phyloP scores from a whole-genome alignment of 2,888 invertebrate species.

The Tinea pellionella region DNA sequence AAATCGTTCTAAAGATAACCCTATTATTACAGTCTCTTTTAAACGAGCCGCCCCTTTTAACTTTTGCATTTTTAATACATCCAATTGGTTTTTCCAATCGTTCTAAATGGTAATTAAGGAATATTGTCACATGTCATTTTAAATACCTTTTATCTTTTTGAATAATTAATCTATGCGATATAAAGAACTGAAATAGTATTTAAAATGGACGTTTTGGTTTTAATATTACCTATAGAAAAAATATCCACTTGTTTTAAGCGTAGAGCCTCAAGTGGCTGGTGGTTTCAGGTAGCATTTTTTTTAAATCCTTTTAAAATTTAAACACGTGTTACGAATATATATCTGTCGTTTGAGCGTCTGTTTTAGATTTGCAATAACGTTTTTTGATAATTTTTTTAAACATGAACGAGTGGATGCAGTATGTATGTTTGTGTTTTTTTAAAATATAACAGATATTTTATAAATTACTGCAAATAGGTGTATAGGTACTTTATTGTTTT shows the following conservation, averaged over 20 bases:
- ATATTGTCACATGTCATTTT: conserved; percentile 12
- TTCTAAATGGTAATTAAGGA: conserved; percentile 2
- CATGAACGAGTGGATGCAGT: no score
- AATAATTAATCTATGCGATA: neutral
- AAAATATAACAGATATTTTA: no score
- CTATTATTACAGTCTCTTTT: neutral
- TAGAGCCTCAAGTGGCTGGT: conserved; percentile 25
- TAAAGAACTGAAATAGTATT: neutral
- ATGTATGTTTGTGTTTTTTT: no score
- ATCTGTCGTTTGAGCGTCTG: neutral
- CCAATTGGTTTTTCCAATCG: conserved; percentile 7
- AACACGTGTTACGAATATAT: neutral
- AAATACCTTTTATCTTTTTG: neutral
- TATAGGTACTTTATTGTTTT: no score
- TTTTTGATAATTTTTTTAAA: no score
- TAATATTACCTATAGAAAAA: neutral
- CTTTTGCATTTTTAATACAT: conserved; percentile 2
- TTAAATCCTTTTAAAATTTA: conserved; percentile 21
- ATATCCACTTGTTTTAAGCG: neutral
- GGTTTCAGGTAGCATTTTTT: conserved; percentile 34
- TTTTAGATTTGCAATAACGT: neutral
- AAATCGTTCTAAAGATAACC: neutral
- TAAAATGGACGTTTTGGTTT: neutral
- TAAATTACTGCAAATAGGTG: no score
- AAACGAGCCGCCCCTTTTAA: neutral